Evolutionary conservation across 1,140 invertebrate species (phyloP).

Genomic region (Scaptomyza montana): DNA sequence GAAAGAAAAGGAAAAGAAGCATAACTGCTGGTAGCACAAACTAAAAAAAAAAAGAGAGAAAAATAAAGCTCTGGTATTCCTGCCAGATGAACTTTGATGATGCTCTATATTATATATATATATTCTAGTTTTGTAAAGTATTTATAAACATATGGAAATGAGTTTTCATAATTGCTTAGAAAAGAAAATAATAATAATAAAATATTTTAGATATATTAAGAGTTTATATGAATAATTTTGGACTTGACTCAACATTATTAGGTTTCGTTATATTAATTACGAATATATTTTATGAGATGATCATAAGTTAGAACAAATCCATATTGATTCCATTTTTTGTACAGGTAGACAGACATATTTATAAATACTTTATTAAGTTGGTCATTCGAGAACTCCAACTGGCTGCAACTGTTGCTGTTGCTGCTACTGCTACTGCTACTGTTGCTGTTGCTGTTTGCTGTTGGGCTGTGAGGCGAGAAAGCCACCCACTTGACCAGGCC

Average conservation of each 20-base stretch:
- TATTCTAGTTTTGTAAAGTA: no score
- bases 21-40: not conserved
- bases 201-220: no score
- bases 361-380: not conserved
- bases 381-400: not conserved
- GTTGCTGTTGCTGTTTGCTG: not conserved
- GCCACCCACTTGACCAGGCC: slow-evolving; percentile 25
- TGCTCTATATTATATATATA: not conserved
- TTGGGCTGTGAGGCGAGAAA: slow-evolving; percentile 7
- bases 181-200: no score
- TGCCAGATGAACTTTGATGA: not conserved
- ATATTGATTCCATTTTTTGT: no score
- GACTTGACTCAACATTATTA: no score
- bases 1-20: not conserved
- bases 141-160: no score
- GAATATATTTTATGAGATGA: no score
- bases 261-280: no score
- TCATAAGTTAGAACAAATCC: no score
- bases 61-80: not conserved
- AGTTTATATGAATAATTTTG: no score
- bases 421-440: not conserved
- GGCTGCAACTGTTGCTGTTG: not conserved
- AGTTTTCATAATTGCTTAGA: no score
- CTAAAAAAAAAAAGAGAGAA: not conserved
- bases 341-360: no score